These are phyloP conservation scores for Neoitamus cyanurus DNA, from an alignment of 2,888 invertebrate genomes.

Conservation along the genomic window DNA sequence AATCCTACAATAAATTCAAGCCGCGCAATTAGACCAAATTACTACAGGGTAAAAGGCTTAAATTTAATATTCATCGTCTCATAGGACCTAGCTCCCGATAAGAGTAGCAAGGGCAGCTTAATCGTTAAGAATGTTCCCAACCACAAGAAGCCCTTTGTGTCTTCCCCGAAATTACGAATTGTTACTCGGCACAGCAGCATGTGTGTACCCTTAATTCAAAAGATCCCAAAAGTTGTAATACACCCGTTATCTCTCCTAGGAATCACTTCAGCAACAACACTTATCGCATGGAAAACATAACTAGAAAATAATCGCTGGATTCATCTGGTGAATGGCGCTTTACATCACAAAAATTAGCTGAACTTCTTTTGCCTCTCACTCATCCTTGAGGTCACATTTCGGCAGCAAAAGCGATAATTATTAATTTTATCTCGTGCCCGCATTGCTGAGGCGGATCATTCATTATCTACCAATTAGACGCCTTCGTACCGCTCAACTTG, in stretches of 20 bases:
- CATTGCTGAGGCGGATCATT: neutral
- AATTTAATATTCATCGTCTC: neutral
- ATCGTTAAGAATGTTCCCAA: neutral
- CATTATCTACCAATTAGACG: neutral
- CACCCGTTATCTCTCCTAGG: neutral
- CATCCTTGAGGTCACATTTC: neutral
- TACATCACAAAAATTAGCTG: neutral
- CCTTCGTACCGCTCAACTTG: neutral
- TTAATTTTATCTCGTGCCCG: neutral
- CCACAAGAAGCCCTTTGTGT: neutral
- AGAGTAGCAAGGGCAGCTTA: neutral
- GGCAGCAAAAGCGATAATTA: neutral
- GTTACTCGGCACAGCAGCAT: neutral
- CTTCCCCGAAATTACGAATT: neutral
- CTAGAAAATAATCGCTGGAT: neutral
- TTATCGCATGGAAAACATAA: neutral
- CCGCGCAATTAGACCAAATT: neutral
- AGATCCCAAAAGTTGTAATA: neutral
- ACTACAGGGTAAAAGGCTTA: neutral
- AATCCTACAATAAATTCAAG: too few species aligned
- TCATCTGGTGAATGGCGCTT: neutral
- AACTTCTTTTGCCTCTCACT: neutral
- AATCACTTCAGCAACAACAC: neutral
- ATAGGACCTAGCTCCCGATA: neutral
- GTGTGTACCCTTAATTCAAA: neutral